Conservation (phyloP, 1,140 invertebrate species). For the Nautilus pompilius region DNA sequence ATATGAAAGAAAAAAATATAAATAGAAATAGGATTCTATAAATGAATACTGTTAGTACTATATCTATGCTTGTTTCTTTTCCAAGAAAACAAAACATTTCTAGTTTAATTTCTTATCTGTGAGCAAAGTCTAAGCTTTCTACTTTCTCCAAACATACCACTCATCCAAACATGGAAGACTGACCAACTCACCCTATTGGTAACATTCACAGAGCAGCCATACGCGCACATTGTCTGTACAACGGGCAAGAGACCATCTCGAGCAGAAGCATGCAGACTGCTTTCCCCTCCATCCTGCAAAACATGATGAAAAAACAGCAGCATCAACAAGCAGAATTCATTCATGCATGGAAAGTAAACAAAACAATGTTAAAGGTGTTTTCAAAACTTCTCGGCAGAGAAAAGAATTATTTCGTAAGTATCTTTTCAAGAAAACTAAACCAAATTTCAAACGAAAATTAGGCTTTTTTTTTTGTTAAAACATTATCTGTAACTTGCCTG, state of each 20-base stretch:
- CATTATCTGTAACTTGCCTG: constrained; percentile 57
- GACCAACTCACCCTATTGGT: constrained; percentile 59
- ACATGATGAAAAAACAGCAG: neutral
- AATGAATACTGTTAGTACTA: too few species aligned
- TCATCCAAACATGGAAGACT: neutral
- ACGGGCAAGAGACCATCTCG: constrained; percentile 67
- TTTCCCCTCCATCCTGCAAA: constrained; percentile 66
- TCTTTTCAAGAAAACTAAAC: neutral
- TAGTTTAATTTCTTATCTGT: too few species aligned
- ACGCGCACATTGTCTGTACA: constrained; percentile 72
- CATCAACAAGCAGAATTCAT: too few species aligned
- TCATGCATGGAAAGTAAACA: neutral
- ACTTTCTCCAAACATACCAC: neutral
- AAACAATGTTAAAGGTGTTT: neutral
- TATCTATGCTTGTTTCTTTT: too few species aligned
- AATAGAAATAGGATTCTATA: too few species aligned
- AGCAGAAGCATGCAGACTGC: constrained; percentile 72
- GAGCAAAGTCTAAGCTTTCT: neutral
- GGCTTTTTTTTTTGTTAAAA: neutral
- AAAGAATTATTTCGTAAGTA: neutral
- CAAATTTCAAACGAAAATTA: neutral
- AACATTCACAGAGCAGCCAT: constrained; percentile 70
- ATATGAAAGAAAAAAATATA: too few species aligned
- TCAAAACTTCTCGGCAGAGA: too few species aligned
- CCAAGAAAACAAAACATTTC: too few species aligned